phyloP scores from a whole-genome alignment of 2,113 vertebrate genomes.

The Perognathus longimembris region DNA sequence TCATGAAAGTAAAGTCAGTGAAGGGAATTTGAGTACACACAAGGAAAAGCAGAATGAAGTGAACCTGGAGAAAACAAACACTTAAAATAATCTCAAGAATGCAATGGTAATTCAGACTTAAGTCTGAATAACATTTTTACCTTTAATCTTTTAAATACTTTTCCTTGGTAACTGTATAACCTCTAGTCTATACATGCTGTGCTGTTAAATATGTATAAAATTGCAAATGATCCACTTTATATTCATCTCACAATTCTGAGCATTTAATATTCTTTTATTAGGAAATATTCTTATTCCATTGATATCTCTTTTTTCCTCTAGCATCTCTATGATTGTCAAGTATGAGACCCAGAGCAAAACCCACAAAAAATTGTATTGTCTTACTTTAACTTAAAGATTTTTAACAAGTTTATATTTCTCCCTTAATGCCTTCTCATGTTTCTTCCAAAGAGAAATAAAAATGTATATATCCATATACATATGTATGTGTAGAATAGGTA shows the following conservation, averaged over 20 bases:
- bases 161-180: neutral
- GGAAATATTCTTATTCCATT: neutral
- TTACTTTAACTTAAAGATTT: neutral
- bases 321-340: neutral
- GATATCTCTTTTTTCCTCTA: neutral
- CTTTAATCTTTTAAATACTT: neutral
- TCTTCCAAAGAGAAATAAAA: neutral
- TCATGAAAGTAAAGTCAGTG: neutral
- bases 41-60: neutral
- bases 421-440: constrained; percentile 28
- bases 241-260: neutral
- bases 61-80: neutral
- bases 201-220: neutral
- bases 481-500: too few relatives aligned
- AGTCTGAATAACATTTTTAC: neutral
- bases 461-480: too few relatives aligned
- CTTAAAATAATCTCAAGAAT: neutral
- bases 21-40: neutral
- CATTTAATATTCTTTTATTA: neutral
- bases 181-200: neutral
- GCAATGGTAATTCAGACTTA: constrained; percentile 19
- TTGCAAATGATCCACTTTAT: neutral
- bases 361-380: neutral
- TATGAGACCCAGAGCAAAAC: neutral
- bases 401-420: constrained; percentile 33